phyloP scores from a whole-genome alignment of 2,888 invertebrate genomes.

The Ormyrus pomaceus region DNA sequence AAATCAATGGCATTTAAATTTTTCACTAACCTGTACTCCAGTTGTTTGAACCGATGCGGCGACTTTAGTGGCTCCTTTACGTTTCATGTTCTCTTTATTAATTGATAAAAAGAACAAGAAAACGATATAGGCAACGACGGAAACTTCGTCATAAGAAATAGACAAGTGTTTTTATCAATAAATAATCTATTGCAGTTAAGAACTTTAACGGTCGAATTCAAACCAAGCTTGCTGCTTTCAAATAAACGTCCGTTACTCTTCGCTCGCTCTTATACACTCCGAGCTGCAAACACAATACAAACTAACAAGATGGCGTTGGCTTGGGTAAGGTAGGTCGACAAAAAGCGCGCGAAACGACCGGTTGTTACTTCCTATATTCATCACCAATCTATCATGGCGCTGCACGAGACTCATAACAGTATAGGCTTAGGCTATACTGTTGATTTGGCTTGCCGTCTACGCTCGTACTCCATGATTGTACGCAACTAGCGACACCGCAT shows the following conservation, averaged over 20 bases:
- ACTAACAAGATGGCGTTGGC: constrained; percentile 22
- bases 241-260: background rate
- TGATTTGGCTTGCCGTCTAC: too few relatives aligned
- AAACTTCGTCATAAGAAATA: constrained; percentile 21
- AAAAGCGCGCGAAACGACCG: constrained; percentile 28
- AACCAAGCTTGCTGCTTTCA: background rate
- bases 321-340: background rate
- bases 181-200: background rate
- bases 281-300: background rate
- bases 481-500: too few relatives aligned
- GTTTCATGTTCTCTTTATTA: constrained; percentile 64
- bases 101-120: constrained; percentile 8
- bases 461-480: too few relatives aligned
- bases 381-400: too few relatives aligned
- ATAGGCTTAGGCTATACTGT: too few relatives aligned
- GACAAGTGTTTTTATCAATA: background rate
- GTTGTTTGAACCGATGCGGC: constrained; percentile 64
- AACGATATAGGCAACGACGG: constrained; percentile 17
- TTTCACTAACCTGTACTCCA: constrained; percentile 68
- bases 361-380: too few relatives aligned
- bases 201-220: constrained; percentile 46
- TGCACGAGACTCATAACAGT: too few relatives aligned
- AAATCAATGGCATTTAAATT: background rate
- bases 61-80: constrained; percentile 67
- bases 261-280: background rate